Conservation (phyloP, 1,140 invertebrate species). For the Drosophila santomea region DNA sequence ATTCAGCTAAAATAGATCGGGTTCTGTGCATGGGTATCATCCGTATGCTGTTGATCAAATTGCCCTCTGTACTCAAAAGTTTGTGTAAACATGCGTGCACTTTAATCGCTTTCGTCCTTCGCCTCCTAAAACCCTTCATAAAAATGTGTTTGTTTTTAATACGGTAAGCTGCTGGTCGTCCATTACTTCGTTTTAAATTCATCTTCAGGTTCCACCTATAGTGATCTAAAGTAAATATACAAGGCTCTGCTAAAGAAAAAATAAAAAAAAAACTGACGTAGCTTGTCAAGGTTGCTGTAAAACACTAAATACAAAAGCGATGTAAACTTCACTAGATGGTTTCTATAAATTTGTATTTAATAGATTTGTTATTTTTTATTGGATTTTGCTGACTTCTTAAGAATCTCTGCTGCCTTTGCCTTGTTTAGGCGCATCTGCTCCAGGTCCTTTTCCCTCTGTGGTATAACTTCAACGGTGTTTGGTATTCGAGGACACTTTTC, state of each 20-base stretch:
- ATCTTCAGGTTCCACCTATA: not conserved
- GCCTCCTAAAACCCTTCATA: not conserved
- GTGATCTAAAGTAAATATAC: no score
- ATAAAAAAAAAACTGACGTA: not conserved
- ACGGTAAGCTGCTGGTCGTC: not conserved
- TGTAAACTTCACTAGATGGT: not conserved
- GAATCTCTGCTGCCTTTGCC: constrained; percentile 90
- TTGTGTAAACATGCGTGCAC: not conserved
- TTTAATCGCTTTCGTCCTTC: not conserved
- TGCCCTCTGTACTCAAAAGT: not conserved
- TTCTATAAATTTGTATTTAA: not conserved
- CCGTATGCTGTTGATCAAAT: not conserved
- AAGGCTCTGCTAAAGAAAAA: not conserved
- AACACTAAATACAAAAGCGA: not conserved
- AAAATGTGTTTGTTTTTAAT: not conserved
- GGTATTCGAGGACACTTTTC: constrained; percentile 53
- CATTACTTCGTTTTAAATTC: constrained; percentile 1
- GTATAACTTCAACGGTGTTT: constrained; percentile 87
- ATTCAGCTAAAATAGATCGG: not conserved
- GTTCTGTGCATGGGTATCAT: not conserved
- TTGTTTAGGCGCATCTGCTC: constrained; percentile 88
- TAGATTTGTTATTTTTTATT: constrained; percentile 9
- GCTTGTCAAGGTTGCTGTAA: not conserved
- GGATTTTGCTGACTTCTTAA: constrained; percentile 87
- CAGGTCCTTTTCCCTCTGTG: constrained; percentile 90